These are phyloP conservation scores for Hydrotaea cyrtoneurina DNA, from an alignment of 2,888 invertebrate species.

Conservation along the genomic window DNA sequence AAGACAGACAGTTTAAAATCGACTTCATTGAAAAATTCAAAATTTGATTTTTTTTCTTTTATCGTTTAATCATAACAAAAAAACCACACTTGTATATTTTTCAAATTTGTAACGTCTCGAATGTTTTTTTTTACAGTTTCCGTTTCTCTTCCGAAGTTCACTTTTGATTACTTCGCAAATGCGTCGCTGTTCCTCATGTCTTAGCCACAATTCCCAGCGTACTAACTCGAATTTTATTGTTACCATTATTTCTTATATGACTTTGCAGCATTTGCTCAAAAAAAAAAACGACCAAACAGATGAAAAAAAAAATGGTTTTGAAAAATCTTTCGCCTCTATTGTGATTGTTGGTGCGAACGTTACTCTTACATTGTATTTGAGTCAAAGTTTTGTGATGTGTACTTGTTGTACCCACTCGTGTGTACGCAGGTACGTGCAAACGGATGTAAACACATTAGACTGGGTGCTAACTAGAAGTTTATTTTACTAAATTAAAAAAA, in stretches of 20 bases:
- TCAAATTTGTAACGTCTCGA: slow-evolving; percentile 29
- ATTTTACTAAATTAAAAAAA: too few species aligned
- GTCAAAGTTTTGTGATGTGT: not conserved
- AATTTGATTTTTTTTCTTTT: not conserved
- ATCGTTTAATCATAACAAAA: too few species aligned
- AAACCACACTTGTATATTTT: not conserved
- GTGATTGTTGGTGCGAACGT: slow-evolving; percentile 11
- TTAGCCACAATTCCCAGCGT: slow-evolving; percentile 55
- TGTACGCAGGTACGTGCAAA: not conserved
- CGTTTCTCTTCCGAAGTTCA: slow-evolving; percentile 17
- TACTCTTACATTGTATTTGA: not conserved
- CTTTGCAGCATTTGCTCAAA: slow-evolving; percentile 25
- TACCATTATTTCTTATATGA: slow-evolving; percentile 68
- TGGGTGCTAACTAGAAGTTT: too few species aligned
- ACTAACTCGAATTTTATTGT: slow-evolving; percentile 62
- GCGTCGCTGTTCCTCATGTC: slow-evolving; percentile 47
- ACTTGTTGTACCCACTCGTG: slow-evolving; percentile 21
- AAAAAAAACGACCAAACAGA: not conserved
- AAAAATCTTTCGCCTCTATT: slow-evolving; percentile 26
- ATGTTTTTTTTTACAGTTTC: not conserved
- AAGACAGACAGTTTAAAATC: too few species aligned
- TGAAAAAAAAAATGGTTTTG: not conserved
- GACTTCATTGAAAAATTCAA: too few species aligned
- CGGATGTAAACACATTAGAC: not conserved
- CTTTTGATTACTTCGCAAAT: not conserved